Evolutionary conservation across 2,797 vertebrate genomes (phyloP).

Genomic region (Myotis daubentonii): DNA sequence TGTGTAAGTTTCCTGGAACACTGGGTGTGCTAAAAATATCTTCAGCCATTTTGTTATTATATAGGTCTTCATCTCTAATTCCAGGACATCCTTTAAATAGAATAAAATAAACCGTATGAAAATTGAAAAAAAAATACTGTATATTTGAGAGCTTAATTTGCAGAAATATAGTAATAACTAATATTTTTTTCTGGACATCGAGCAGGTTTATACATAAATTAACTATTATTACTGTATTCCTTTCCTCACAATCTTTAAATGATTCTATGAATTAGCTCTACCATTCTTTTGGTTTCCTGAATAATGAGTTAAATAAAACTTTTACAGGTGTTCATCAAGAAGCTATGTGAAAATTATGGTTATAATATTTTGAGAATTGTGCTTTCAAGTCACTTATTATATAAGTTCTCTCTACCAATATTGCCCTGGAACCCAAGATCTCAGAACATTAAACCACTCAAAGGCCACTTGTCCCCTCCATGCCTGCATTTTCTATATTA

Average conservation of each 20-base stretch:
- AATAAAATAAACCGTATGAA: not conserved
- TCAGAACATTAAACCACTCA: not conserved
- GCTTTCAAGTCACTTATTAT: not conserved
- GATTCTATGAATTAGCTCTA: not conserved
- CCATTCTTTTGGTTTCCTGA: constrained; percentile 30
- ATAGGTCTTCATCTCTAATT: not conserved
- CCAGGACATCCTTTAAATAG: not conserved
- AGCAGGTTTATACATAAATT: constrained; percentile 23
- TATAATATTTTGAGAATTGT: constrained; percentile 13
- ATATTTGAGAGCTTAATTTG: constrained; percentile 39
- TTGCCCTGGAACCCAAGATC: not conserved
- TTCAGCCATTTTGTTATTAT: not conserved
- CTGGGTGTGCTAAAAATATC: not conserved
- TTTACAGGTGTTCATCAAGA: not conserved
- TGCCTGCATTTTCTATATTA: not conserved
- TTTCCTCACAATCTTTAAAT: not conserved
- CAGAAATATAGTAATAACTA: constrained; percentile 5
- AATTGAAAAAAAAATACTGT: not conserved
- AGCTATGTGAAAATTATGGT: not conserved
- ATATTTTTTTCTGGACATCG: not conserved
- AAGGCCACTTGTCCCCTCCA: not conserved
- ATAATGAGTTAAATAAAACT: constrained; percentile 3
- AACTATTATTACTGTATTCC: not conserved
- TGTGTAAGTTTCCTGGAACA: not conserved
- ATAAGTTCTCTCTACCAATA: not conserved